Evolutionary conservation across 1,140 invertebrate genomes (phyloP).

Genomic region (Drosophila erecta): DNA sequence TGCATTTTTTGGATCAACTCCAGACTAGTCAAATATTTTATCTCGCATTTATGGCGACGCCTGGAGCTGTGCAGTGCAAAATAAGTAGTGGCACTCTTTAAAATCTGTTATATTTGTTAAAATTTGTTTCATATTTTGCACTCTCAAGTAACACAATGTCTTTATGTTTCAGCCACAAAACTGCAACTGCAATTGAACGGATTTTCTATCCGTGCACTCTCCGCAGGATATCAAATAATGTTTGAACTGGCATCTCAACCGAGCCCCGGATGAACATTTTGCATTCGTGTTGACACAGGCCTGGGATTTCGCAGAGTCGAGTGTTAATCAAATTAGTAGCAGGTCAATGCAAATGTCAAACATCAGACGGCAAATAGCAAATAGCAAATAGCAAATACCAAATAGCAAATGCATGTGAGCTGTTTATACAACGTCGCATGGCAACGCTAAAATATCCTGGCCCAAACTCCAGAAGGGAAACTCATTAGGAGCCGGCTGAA

Average conservation of each 20-base stretch:
- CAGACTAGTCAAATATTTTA: neutral
- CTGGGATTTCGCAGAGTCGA: constrained; percentile 17
- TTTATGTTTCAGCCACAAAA: neutral
- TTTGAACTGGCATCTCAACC: constrained; percentile 61
- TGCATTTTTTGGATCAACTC: neutral
- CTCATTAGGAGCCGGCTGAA: constrained; percentile 37
- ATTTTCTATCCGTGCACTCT: constrained; percentile 11
- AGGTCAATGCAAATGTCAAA: constrained; percentile 58
- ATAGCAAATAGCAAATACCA: constrained; percentile 63
- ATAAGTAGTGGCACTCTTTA: too few relatives aligned
- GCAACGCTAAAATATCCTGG: neutral
- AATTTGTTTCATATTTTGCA: too few relatives aligned
- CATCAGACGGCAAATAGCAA: constrained; percentile 45
- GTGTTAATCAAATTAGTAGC: constrained; percentile 69
- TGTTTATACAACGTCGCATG: constrained; percentile 41
- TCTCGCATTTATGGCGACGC: neutral
- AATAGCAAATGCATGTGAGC: constrained; percentile 68
- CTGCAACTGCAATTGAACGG: neutral
- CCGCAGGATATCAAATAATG: constrained; percentile 78
- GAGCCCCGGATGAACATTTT: constrained; percentile 55
- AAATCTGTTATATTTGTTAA: too few relatives aligned
- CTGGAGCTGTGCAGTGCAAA: neutral
- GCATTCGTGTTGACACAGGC: constrained; percentile 54
- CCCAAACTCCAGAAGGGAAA: constrained; percentile 5
- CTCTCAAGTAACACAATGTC: neutral